Conservation (phyloP, 1,140 invertebrate species). For the Neodiprion lecontei region DNA sequence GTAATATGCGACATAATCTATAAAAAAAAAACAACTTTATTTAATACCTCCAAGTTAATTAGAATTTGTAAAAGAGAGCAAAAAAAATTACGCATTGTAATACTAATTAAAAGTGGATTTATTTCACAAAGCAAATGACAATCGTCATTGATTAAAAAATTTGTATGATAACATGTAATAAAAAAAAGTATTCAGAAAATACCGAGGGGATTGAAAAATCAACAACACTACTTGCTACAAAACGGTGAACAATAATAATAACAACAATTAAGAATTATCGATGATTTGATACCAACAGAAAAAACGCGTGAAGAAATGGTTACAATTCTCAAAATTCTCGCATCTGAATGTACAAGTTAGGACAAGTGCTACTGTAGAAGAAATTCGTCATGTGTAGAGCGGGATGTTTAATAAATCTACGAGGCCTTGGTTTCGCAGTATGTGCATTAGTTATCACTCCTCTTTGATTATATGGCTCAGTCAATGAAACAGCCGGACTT, state of each 20-base stretch:
- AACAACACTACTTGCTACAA: slow-evolving; percentile 14
- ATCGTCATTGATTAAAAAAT: not conserved
- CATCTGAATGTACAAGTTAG: slow-evolving; percentile 52
- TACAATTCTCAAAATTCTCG: slow-evolving; percentile 42
- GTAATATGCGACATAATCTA: not conserved
- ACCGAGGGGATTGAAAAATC: not conserved
- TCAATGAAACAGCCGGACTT: slow-evolving; percentile 45
- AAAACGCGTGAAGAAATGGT: too few species aligned
- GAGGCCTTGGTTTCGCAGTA: slow-evolving; percentile 36
- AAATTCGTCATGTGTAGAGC: slow-evolving; percentile 49
- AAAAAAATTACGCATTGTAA: too few species aligned
- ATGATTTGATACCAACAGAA: too few species aligned
- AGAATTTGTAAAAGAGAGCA: not conserved
- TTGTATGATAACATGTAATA: not conserved
- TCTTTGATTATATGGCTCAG: slow-evolving; percentile 54
- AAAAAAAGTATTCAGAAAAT: not conserved
- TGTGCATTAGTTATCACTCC: slow-evolving; percentile 42
- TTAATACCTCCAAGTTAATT: not conserved
- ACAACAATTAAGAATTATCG: too few species aligned
- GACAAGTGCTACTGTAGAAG: slow-evolving; percentile 46
- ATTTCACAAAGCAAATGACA: too few species aligned
- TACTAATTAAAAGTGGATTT: too few species aligned
- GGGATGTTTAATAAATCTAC: slow-evolving; percentile 41
- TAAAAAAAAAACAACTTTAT: not conserved
- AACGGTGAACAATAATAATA: slow-evolving; percentile 26